Base-by-base conservation (phyloP, 2,888 invertebrate species). In the Campoletis raptor region DNA sequence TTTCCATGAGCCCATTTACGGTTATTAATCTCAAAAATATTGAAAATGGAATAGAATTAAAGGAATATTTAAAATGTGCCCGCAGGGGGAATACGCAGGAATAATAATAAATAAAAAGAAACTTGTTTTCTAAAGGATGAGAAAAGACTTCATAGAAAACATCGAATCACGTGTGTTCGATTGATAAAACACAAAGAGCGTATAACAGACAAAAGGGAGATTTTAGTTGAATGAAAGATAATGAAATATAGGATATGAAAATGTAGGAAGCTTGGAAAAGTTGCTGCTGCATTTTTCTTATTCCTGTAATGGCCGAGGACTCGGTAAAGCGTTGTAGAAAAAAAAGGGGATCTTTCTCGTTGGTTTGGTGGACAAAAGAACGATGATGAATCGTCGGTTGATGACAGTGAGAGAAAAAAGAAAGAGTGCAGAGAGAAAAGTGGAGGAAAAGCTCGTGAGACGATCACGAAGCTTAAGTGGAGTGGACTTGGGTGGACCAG, bases 361-460 rank as follows among this genome's bases (percentile, higher is more conserved):
- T 52, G 30, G 61, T 61, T 73, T 12, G 72, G 9, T 64, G 79
- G 81, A 87, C 80, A 91, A 90, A 87, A 91, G 90, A 91, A 92
- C 89, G 86, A 91, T 91, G 92, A 92, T 90, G 91, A 92, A 92
- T 92, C 89, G 91, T 85, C 66, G 88, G 84, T 89, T 91, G 91
- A 92, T 91, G 92, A 92, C 83, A 86, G 87, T 85, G 91, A 91
- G 30, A 69, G 54, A 91, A 92, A 91, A 80, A 72, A 61, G 57
- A n/a, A 89, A 87, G 5, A 83, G 76, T 24, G 64, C 74, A 48
- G 70, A 10, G 57, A 81, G n/a, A 45, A 67, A 73, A 61, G 64
- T 61, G 45, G 61, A 61, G 42, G 52, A 36, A 42, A 40, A 36
- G 69, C 48, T 64, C 54, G 30, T 67, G 67, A 48, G 45, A 54